Percentiles rank a stretch among this genome's conserved stretches.
These are phyloP conservation scores for Myripristis murdjan DNA, from an alignment of 2,797 vertebrate species.

Conservation along the genomic window DNA sequence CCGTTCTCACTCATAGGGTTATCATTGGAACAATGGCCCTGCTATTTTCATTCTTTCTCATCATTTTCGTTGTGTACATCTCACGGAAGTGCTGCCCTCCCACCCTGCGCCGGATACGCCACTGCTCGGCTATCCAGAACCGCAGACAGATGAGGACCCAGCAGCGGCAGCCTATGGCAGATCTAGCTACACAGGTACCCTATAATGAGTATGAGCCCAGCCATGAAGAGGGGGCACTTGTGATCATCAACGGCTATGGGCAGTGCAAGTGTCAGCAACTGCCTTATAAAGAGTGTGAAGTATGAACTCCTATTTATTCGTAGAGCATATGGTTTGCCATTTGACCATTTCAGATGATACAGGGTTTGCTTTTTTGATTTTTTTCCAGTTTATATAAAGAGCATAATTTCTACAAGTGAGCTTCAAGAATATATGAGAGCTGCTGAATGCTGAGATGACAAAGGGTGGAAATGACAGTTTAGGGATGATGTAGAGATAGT, in stretches of 20 bases:
- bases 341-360: conserved; percentile 88
- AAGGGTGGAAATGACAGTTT: conserved; percentile 68
- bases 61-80: conserved; percentile 99
- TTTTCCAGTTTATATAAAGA: conserved; percentile 82
- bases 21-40: conserved; percentile 99
- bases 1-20: conserved; percentile 96
- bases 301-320: conserved; percentile 92
- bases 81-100: conserved; percentile 99
- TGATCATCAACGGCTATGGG: conserved; percentile 99
- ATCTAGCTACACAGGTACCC: conserved; percentile 97
- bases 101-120: conserved; percentile 96
- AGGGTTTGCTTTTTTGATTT: conserved; percentile 86
- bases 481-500: conserved; percentile 82
- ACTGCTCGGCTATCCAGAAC: conserved; percentile 98
- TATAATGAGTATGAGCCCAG: conserved; percentile 98
- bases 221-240: conserved; percentile 96
- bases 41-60: conserved; percentile 99
- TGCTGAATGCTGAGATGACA: conserved; percentile 75
- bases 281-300: conserved; percentile 99
- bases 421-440: conserved; percentile 78
- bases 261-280: conserved; percentile 99
- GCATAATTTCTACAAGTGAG: conserved; percentile 83
- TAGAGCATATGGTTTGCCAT: conserved; percentile 85
- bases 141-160: conserved; percentile 99
- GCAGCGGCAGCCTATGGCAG: conserved; percentile 97